Base-by-base conservation (phyloP, 2,888 invertebrate species). In the Caenorhabditis plicata region DNA sequence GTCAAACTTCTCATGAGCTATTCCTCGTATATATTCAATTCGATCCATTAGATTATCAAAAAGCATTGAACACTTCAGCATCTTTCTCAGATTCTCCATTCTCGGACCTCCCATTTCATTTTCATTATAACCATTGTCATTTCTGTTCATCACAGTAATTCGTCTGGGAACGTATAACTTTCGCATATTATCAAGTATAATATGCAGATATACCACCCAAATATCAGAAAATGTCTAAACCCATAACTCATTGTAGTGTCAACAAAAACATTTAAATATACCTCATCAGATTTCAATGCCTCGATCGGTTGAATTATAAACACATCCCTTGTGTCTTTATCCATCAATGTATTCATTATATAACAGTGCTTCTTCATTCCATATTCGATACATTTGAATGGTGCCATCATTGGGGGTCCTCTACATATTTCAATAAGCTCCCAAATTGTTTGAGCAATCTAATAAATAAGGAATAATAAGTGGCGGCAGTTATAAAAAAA, bases 291-390 rank as follows among this genome's bases (percentile, higher is more conserved):
- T n/a, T 41, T n/a, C 29, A 54, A 32, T 11, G 36, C 23, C 4
- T 50, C 40, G 27, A 55, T 23, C 19, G 40, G 31, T n/a, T 55
- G 43, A 2, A 23, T 33, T 8, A 61, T n/a, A 20, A 61, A 50
- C 0, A 36, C 20, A 11, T 61, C 61, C 44, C 61, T 46, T 32
- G 51, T 47, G 1, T 22, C 9, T 26, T 47, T 46, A 8, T 61
- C 54, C 17, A 29, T 35, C 47, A 61, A 47, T 29, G 43, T 26
- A 19, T 53, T 53, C 31, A 61, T 25, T 4, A 61, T 11, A 29
- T 61, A 54, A 23, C 50, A 51, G 43, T 61, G 61, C 26, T 61
- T 61, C 17, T 29, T 50, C 46, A 61, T 54, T 47, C 61, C 61
- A 20, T 42, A 31, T 31, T 61, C 61, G 25, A 61, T 44, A 9